phyloP scores from a whole-genome alignment of 2,113 vertebrate genomes.

The Thunnus maccoyii region DNA sequence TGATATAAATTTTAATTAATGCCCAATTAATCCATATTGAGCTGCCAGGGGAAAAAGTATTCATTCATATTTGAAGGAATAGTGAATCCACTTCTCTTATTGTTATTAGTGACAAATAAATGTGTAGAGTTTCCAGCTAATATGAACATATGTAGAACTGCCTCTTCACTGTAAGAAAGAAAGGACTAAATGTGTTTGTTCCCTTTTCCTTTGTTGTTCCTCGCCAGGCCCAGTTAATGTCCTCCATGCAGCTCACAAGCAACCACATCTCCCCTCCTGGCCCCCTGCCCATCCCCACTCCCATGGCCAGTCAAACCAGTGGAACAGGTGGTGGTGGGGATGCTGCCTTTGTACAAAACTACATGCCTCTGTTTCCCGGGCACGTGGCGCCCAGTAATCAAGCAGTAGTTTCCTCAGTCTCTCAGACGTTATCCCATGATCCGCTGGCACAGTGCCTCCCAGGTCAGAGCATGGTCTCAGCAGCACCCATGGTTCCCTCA shows the following conservation, averaged over 20 bases:
- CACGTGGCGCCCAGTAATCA: conserved; percentile 52
- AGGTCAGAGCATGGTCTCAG: conserved; percentile 56
- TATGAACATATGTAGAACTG: neutral
- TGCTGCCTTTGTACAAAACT: conserved; percentile 69
- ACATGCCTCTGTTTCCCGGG: conserved; percentile 77
- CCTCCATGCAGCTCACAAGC: conserved; percentile 82
- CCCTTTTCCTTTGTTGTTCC: conserved; percentile 38
- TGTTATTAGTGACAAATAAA: neutral
- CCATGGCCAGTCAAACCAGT: conserved; percentile 60
- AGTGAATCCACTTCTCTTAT: no score
- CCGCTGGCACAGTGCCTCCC: conserved; percentile 68
- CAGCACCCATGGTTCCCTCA: conserved; percentile 48
- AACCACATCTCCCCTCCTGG: conserved; percentile 82
- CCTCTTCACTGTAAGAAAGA: neutral
- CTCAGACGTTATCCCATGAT: conserved; percentile 52
- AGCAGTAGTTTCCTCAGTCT: conserved; percentile 29
- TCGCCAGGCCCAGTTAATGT: conserved; percentile 83
- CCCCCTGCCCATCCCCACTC: conserved; percentile 73
- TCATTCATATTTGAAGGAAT: no score
- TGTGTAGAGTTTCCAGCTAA: neutral
- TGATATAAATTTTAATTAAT: no score
- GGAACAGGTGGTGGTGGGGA: conserved; percentile 8
- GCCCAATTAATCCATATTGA: neutral
- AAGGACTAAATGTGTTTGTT: conserved; percentile 30
- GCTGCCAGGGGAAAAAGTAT: neutral